These are phyloP conservation scores for Aleiodes sp. DNA, from an alignment of 1,140 invertebrate genomes.

Conservation along the genomic window DNA sequence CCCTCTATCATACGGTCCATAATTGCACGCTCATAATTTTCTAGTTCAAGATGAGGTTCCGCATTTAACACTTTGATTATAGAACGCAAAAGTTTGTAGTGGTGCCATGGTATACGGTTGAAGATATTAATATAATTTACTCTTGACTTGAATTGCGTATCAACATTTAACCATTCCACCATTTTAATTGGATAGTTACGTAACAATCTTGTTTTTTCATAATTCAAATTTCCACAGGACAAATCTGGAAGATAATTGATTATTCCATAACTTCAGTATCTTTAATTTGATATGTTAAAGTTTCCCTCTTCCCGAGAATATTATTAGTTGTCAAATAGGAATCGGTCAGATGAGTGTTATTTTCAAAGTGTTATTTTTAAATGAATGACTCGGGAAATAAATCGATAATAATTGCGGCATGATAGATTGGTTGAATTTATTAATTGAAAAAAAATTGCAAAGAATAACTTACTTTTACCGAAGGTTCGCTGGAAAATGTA, in stretches of 20 bases:
- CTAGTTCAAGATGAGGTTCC: background rate
- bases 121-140: background rate
- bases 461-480: background rate
- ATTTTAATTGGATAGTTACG: background rate
- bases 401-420: no score
- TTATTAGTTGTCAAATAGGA: no score
- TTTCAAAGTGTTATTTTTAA: no score
- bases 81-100: background rate
- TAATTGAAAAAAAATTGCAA: background rate
- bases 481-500: background rate
- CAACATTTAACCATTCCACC: background rate
- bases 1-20: background rate
- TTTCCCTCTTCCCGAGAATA: no score
- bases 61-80: background rate
- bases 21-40: background rate
- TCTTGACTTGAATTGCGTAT: background rate
- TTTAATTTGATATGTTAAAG: no score
- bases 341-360: no score
- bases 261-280: no score
- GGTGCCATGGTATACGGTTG: background rate
- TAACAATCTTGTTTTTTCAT: background rate
- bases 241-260: background rate
- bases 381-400: no score
- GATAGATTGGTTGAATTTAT: no score
- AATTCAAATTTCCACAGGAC: background rate